Percentiles rank a stretch among this genome's conserved stretches.
Conservation (phyloP, 2,797 vertebrate species). For the Pagetopsis macropterus region DNA sequence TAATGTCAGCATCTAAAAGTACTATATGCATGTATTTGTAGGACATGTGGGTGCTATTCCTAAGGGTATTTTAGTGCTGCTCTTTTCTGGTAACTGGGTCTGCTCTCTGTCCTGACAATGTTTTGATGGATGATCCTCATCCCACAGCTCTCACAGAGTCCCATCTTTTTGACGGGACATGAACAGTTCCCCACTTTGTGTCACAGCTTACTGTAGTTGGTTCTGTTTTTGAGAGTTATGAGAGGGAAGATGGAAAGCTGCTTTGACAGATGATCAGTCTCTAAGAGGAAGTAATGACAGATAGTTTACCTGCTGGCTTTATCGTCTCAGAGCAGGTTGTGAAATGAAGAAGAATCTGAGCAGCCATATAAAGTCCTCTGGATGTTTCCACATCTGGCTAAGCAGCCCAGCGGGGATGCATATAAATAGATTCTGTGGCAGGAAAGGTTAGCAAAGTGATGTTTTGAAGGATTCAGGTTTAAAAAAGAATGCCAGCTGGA, state of each 20-base stretch:
- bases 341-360: conserved; percentile 39
- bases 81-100: conserved; percentile 58
- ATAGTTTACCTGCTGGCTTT: conserved; percentile 28
- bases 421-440: not conserved
- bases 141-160: conserved; percentile 19
- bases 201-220: conserved; percentile 28
- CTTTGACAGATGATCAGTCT: conserved; percentile 43
- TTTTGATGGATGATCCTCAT: conserved; percentile 36
- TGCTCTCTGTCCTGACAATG: conserved; percentile 27
- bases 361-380: conserved; percentile 1
- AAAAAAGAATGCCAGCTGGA: not conserved
- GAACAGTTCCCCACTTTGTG: conserved; percentile 35
- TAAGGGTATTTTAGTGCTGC: conserved; percentile 13
- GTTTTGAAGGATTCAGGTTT: not conserved
- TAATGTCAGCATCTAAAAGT: no score
- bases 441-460: not conserved
- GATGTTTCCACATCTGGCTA: conserved; percentile 7
- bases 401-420: conserved; percentile 4
- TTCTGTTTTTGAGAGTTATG: conserved; percentile 20
- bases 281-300: conserved; percentile 29
- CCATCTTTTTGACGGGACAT: conserved; percentile 44
- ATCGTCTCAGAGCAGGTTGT: conserved; percentile 13
- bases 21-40: not conserved
- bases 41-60: not conserved
- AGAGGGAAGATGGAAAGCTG: conserved; percentile 21